Conservation (phyloP, 1,140 invertebrate genomes). For the Chlorops oryzae region DNA sequence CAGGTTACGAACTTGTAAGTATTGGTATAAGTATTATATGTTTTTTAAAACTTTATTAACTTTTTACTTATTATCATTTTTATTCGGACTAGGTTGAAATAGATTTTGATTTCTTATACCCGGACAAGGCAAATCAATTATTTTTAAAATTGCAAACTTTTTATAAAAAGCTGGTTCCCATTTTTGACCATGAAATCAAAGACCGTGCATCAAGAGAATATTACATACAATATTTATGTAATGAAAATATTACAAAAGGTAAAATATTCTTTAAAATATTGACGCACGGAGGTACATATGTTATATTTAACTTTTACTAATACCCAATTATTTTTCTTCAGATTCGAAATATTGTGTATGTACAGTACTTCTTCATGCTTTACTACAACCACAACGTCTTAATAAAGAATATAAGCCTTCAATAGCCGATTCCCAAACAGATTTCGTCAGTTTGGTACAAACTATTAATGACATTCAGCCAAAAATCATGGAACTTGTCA, state of each 20-base stretch:
- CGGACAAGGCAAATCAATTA: neutral
- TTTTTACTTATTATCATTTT: neutral
- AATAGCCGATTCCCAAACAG: no score
- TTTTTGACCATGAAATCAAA: constrained; percentile 8
- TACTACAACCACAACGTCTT: no score
- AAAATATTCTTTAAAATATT: neutral
- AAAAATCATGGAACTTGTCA: neutral
- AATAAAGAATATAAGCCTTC: no score
- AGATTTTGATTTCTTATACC: constrained; percentile 4
- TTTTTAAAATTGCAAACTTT: constrained; percentile 5
- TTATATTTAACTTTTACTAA: no score
- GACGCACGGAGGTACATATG: no score
- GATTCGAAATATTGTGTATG: no score
- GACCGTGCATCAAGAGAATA: constrained; percentile 2
- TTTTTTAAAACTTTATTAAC: neutral
- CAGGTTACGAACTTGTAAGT: constrained; percentile 1
- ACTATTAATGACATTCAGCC: no score
- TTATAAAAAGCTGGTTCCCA: neutral
- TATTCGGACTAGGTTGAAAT: constrained; percentile 2
- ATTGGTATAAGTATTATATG: neutral
- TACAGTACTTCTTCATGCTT: no score
- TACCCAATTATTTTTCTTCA: no score
- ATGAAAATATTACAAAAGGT: neutral
- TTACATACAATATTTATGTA: constrained; percentile 3
- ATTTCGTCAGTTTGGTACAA: no score